Conservation (phyloP, 1,140 invertebrate genomes). For the Panulirus ornatus region DNA sequence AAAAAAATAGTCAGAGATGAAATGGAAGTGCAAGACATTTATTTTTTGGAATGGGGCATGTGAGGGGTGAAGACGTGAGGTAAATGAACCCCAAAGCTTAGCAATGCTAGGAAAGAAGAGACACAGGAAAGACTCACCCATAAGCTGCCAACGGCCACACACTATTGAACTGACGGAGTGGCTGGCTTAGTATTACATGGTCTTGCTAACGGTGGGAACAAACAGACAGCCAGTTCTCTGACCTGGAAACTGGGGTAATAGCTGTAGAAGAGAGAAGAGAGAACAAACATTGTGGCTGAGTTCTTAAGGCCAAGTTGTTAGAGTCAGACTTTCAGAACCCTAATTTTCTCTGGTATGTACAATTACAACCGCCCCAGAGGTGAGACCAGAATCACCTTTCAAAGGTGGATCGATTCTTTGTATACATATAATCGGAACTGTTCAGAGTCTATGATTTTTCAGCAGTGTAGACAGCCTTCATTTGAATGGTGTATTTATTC, state of each 20-base stretch:
- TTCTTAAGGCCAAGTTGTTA: neutral
- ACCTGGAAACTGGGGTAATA: neutral
- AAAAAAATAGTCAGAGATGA: no score
- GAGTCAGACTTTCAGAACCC: neutral
- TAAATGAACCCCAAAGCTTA: neutral
- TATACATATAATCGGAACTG: neutral
- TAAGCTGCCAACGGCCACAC: neutral
- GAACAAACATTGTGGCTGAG: neutral
- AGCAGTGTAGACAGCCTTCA: no score
- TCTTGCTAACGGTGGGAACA: no score
- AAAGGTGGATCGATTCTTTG: neutral
- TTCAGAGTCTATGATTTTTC: neutral
- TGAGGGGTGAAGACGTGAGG: neutral
- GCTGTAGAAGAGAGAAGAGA: no score
- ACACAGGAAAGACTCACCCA: neutral
- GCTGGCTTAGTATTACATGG: no score
- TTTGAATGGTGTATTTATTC: no score
- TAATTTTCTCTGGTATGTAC: neutral
- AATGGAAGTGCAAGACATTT: no score
- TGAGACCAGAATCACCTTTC: neutral
- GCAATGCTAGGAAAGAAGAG: neutral
- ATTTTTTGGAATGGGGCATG: neutral
- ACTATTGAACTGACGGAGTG: neutral
- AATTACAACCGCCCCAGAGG: neutral
- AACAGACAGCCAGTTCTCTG: neutral